phyloP scores from a whole-genome alignment of 2,888 invertebrate species.

The Xestobium rufovillosum region DNA sequence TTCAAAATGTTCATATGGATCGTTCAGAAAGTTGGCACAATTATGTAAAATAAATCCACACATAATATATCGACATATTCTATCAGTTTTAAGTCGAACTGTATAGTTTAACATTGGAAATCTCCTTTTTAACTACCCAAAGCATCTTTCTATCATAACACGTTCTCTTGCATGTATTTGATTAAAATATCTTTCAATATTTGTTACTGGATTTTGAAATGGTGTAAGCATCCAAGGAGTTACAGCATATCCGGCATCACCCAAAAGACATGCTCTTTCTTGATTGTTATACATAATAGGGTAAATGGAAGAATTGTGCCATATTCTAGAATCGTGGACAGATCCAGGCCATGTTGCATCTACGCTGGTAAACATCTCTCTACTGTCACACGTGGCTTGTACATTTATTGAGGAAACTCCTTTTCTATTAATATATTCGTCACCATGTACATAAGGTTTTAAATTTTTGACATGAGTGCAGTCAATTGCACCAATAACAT shows the following conservation, averaged over 20 bases:
- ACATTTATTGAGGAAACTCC: slow-evolving; percentile 19
- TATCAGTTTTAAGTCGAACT: too few relatives aligned
- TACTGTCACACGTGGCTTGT: too few relatives aligned
- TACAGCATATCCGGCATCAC: slow-evolving; percentile 22
- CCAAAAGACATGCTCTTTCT: too few relatives aligned
- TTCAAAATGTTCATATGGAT: slow-evolving; percentile 13
- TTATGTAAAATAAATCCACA: slow-evolving; percentile 17
- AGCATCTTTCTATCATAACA: slow-evolving; percentile 18
- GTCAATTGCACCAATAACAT: slow-evolving; percentile 18
- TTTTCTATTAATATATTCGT: slow-evolving; percentile 22
- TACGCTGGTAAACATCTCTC: too few relatives aligned
- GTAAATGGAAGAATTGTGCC: slow-evolving; percentile 16
- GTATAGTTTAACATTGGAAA: slow-evolving; percentile 20
- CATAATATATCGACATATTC: too few relatives aligned
- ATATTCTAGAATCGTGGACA: slow-evolving; percentile 20
- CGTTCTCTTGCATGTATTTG: too few relatives aligned
- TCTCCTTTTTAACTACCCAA: slow-evolving; percentile 21
- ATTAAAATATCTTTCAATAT: too few relatives aligned
- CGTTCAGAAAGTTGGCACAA: slow-evolving; percentile 13
- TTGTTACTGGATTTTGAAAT: slow-evolving; percentile 19
- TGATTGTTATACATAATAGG: too few relatives aligned
- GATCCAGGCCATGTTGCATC: too few relatives aligned
- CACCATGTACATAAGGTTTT: too few relatives aligned
- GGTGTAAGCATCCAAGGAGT: slow-evolving; percentile 21
- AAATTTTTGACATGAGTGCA: slow-evolving; percentile 19